Evolutionary conservation across 1,140 invertebrate species (phyloP), one percentile per base, ranked within the genome.

Genomic region (Drosophila pandora): DNA sequence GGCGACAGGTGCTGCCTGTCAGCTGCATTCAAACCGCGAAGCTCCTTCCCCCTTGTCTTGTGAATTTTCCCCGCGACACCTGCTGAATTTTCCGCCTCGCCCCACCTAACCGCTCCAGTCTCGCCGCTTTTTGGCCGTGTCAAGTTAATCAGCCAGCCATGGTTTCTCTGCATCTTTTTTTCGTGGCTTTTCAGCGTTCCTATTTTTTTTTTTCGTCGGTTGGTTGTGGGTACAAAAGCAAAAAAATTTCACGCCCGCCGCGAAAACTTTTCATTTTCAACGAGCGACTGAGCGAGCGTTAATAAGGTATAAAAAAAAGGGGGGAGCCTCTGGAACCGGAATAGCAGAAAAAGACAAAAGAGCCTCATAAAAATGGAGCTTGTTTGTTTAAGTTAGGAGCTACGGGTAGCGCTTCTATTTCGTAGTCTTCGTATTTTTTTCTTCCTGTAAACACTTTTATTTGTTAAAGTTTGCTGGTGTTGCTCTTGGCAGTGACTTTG

Each of bases 401-500:
- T 45, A 37, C 62, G 78, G 65, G 63, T 64, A 22, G 7, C 9
- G 13, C 50, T 56, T n/a, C 52, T 57, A 28, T 52, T 39, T 21
- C 43, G 21, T n/a, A 17, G 25, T 23, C 45, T 48, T n/a, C 13
- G 12, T 28, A 28, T n/a, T 50, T 57, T 65, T 21, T 32, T 22
- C 45, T 39, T 9, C 32, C 47, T 25, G 39, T 53, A 37, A 72
- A 69, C 77, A 70, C 54, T 76, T 84, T 84, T 84, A 76, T 83
- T 83, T 83, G 80, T 74, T 60, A 56, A 65, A 68, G 59, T 67
- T 68, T 12, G 56, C 60, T 72, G 39, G 30, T 59, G 68, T 59
- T 87, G 83, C 83, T 87, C 82, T 87, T 87, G 82, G 82, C 82
- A 82, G 67, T 88, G 82, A 87, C 83, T 87, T 87, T 88, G 76